Percentiles rank a stretch among this genome's conserved stretches.
phyloP scores from a whole-genome alignment of 2,888 invertebrate species.

The Heliconius sara region DNA sequence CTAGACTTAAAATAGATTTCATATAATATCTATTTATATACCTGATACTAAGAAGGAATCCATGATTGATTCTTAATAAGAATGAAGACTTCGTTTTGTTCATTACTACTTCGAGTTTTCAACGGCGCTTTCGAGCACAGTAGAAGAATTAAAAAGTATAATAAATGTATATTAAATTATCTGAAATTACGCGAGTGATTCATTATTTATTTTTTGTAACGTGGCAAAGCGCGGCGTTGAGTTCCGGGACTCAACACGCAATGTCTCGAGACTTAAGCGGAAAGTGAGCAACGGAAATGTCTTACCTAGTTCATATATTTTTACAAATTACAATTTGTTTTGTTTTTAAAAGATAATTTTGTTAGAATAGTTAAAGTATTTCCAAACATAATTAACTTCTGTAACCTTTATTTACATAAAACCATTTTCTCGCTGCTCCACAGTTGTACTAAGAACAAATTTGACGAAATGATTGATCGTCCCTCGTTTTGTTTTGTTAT shows the following conservation, averaged over 20 bases:
- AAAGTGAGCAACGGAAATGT: not conserved
- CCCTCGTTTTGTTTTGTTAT: constrained; percentile 47
- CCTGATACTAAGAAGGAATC: not conserved
- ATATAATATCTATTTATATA: not conserved
- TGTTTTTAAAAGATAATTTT: not conserved
- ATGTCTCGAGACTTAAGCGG: not conserved
- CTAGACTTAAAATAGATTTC: not conserved
- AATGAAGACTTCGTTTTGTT: constrained; percentile 32
- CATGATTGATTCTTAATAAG: constrained; percentile 15
- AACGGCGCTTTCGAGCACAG: constrained; percentile 20
- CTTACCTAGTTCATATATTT: not conserved
- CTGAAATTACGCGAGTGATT: constrained; percentile 8
- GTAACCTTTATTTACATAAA: constrained; percentile 53
- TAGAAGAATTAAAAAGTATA: not conserved
- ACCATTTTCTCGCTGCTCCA: constrained; percentile 38
- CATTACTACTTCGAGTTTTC: constrained; percentile 37
- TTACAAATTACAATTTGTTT: not conserved
- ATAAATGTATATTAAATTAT: constrained; percentile 32
- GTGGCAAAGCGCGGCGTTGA: not conserved
- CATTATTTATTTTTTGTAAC: not conserved
- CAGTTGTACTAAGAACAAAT: constrained; percentile 48
- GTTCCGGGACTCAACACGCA: not conserved
- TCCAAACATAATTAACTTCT: constrained; percentile 28
- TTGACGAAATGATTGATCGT: constrained; percentile 56
- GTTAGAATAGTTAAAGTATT: constrained; percentile 19